phyloP scores from a whole-genome alignment of 2,113 vertebrate genomes.

The Thermophis baileyi region DNA sequence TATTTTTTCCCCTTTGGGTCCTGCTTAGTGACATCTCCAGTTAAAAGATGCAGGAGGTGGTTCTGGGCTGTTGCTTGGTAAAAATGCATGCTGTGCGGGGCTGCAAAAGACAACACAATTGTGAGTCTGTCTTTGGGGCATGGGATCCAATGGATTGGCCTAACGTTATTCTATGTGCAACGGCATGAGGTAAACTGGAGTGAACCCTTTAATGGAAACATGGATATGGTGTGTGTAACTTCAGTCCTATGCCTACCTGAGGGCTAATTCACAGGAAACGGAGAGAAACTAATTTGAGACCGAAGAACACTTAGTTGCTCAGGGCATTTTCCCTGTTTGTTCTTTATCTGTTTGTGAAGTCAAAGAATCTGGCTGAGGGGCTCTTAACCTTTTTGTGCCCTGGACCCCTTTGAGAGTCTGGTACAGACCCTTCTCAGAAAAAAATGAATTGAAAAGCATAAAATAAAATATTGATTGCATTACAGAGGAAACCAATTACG shows the following conservation, averaged over 20 bases:
- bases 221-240: background rate
- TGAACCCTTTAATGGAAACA: background rate
- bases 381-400: background rate
- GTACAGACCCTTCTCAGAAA: background rate
- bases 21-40: slow-evolving; percentile 10
- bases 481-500: background rate
- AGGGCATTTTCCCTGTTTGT: background rate
- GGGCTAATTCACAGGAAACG: background rate
- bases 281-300: background rate
- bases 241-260: background rate
- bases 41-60: slow-evolving; percentile 36
- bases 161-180: background rate
- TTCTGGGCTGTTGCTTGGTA: slow-evolving; percentile 21
- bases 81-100: slow-evolving; percentile 1
- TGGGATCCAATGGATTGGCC: background rate
- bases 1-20: slow-evolving; percentile 40
- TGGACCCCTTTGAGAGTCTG: background rate
- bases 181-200: background rate
- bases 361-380: background rate
- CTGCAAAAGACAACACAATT: background rate
- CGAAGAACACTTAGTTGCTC: background rate
- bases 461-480: background rate
- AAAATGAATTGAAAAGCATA: background rate
- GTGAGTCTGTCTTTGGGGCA: background rate
- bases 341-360: background rate